A percentile compares a stretch with the other conserved stretches of the same genome.
These are phyloP conservation scores for Urophycis tenuis DNA, from an alignment of 2,797 vertebrate species.

Conservation along the genomic window DNA sequence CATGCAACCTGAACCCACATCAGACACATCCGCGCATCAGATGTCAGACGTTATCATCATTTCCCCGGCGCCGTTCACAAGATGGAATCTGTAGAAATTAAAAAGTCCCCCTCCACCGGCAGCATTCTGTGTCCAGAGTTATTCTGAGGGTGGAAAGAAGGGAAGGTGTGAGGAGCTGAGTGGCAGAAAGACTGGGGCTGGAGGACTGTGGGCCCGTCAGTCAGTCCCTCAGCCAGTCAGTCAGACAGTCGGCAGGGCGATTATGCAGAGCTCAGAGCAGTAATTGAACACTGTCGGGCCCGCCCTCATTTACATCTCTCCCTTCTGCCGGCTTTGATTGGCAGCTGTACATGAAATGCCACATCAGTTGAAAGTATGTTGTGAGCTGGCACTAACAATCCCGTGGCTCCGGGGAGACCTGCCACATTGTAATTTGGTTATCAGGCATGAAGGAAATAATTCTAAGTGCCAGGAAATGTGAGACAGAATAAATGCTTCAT, in stretches of 20 bases:
- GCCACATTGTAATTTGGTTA: conserved; percentile 99
- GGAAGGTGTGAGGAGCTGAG: not conserved
- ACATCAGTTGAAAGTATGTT: conserved; percentile 99
- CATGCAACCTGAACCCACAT: not conserved
- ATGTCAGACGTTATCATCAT: conserved; percentile 33
- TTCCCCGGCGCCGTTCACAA: conserved; percentile 21
- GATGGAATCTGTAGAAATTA: conserved; percentile 44
- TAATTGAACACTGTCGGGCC: conserved; percentile 90
- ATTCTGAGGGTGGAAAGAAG: conserved; percentile 26
- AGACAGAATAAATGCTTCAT: conserved; percentile 98
- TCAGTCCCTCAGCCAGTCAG: conserved; percentile 68
- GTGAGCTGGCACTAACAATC: conserved; percentile 99
- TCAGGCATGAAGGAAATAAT: conserved; percentile 99
- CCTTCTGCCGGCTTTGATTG: conserved; percentile 83
- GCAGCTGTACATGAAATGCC: conserved; percentile 99
- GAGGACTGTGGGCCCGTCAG: conserved; percentile 71
- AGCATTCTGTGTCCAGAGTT: conserved; percentile 47
- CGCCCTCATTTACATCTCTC: conserved; percentile 94
- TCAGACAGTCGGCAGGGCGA: conserved; percentile 68
- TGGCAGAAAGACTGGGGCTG: conserved; percentile 65
- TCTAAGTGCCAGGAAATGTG: conserved; percentile 99
- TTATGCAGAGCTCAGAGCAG: conserved; percentile 77
- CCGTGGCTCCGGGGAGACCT: conserved; percentile 94
- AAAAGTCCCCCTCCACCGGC: conserved; percentile 35
- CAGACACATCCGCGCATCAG: conserved; percentile 9